Base-by-base conservation (phyloP, 2,888 invertebrate genomes). In the Leptura quadrifasciata region DNA sequence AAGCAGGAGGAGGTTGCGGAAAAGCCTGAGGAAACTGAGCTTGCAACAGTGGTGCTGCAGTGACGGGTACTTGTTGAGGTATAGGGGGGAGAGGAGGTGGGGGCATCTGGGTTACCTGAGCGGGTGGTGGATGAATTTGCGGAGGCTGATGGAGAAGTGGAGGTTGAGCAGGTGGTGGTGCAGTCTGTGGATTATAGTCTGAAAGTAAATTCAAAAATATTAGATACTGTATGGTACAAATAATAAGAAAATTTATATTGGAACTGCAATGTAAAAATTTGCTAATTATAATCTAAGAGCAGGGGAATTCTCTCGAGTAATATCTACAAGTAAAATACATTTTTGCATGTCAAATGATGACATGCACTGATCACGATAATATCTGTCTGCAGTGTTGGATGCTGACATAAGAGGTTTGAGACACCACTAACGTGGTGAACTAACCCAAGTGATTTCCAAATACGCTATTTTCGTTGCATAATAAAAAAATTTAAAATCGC, bases 1-100 rank as follows among this genome's bases (percentile, higher is more conserved):
- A 87, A n/a, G 85, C 79, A 2, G 88, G 85, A 6, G 89, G 87
- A 4, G 86, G 84, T 75, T 84, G 87, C 0, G 88, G 84, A 78
- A 87, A 88, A 1, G 86, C 80, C 12, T 88, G 86, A 9, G 87
- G 83, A 67, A 86, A 88, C 0, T 79, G 80, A 9, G 81, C 78
- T 61, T 82, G 80, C 2, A 79, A 71, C 55, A 72, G 74, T 18
- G 80, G 79, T 18, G 86, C 83, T 12, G 86, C 84, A 4, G 87
- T 85, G 9, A 87, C 87, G 1, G 86, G 86, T 35, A 87, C 87
- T 76, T 85, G 87, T 75, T 83, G 86, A 31, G 85, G 64, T 0
- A 74, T 54, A 8, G 78, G 47, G 2, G 80, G 75, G 0, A 82
- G 80, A 54, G 81, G 78, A n/a, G 83, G 82, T 18, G 83, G 81